These are phyloP conservation scores for Temnothorax unifasciatus DNA, from an alignment of 2,888 invertebrate species.

Conservation along the genomic window DNA sequence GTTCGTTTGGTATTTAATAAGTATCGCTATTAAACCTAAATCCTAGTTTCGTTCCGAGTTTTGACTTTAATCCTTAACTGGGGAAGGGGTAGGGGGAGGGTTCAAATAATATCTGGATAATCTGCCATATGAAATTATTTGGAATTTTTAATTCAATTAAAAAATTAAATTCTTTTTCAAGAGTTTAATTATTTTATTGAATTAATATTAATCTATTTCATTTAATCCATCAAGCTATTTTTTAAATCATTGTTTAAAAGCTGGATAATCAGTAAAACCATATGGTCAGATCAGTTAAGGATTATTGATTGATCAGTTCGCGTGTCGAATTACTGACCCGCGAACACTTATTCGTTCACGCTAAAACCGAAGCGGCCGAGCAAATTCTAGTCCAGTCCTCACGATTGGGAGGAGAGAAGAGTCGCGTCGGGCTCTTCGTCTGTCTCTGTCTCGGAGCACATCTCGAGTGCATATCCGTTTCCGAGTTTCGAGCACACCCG, in stretches of 20 bases:
- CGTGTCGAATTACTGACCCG: neutral
- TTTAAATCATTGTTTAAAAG: neutral
- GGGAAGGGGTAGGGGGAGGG: neutral
- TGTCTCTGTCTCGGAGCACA: neutral
- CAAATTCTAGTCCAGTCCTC: conserved; percentile 1
- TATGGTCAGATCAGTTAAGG: neutral
- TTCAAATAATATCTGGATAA: neutral
- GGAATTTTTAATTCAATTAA: neutral
- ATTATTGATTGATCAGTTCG: conserved; percentile 22
- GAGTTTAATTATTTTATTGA: neutral
- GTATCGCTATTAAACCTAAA: conserved; percentile 23
- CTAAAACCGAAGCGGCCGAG: neutral
- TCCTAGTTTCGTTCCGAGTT: conserved; percentile 18
- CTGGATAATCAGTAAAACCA: neutral
- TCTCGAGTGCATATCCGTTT: conserved; percentile 9
- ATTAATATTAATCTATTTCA: neutral
- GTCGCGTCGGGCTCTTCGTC: neutral
- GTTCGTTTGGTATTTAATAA: neutral
- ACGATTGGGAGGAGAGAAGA: neutral
- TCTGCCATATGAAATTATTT: neutral
- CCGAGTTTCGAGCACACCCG: conserved; percentile 32
- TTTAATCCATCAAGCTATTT: neutral
- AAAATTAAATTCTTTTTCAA: neutral
- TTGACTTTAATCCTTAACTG: conserved; percentile 29
- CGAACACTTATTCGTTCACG: neutral